Conservation (phyloP, 2,888 invertebrate species). For the Himalopsyche tibetana region DNA sequence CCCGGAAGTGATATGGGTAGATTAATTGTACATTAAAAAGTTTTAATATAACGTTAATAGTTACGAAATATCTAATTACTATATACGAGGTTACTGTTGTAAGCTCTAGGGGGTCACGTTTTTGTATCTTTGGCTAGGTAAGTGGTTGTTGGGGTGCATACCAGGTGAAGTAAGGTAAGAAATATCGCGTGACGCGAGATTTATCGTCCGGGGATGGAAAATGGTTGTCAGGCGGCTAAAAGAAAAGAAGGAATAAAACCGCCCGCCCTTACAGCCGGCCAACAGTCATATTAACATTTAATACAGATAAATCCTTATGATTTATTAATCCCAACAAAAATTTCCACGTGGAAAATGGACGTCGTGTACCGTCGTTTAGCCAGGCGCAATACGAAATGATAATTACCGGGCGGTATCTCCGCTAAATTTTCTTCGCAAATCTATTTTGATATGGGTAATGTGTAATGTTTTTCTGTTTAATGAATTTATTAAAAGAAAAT, state of each 20-base stretch:
- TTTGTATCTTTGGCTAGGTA: neutral
- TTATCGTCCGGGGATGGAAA: slow-evolving; percentile 49
- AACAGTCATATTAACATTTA: slow-evolving; percentile 60
- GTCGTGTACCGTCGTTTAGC: neutral
- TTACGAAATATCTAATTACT: no score
- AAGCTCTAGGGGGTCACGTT: no score
- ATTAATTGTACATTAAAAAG: no score
- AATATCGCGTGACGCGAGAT: slow-evolving; percentile 54
- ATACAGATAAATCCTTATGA: slow-evolving; percentile 61
- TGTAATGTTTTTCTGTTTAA: no score
- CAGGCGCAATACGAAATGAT: slow-evolving; percentile 10
- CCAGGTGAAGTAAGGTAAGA: slow-evolving; percentile 7
- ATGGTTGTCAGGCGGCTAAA: slow-evolving; percentile 46
- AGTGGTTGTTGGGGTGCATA: neutral
- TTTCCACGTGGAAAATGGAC: neutral
- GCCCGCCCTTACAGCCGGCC: slow-evolving; percentile 1
- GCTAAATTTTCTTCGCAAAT: neutral
- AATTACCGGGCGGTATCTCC: neutral
- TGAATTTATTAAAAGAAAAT: no score
- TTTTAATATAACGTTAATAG: no score
- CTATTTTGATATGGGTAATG: no score
- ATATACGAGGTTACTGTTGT: no score
- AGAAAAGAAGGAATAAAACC: slow-evolving; percentile 14
- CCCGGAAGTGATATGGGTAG: no score
- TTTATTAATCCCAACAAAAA: slow-evolving; percentile 54